A percentile compares a stretch with the other conserved stretches of the same genome.
Evolutionary conservation across 2,113 vertebrate genomes (phyloP).

Genomic region (Suricata suricatta): DNA sequence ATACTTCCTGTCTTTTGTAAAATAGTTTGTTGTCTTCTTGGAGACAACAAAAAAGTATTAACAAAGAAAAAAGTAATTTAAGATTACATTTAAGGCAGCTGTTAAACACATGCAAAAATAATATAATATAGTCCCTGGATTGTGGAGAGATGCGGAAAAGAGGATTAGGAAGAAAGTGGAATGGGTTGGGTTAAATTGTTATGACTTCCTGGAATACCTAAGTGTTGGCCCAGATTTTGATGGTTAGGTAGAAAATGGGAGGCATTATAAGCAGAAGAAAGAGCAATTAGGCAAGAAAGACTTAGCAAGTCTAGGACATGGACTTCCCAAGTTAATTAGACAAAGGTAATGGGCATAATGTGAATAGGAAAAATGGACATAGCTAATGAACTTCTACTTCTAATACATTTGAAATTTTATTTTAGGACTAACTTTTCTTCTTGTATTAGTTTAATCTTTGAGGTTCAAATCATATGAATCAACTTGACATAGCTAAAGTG

Average conservation of each 20-base stretch:
- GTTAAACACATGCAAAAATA: conserved; percentile 1
- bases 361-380: background rate
- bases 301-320: background rate
- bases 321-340: background rate
- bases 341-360: background rate
- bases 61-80: background rate
- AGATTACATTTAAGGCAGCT: background rate
- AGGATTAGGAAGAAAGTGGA: background rate
- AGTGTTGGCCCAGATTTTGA: conserved; percentile 1
- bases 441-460: background rate
- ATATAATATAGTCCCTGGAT: background rate
- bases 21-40: background rate
- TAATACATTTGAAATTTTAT: background rate
- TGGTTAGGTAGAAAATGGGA: background rate
- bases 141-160: background rate
- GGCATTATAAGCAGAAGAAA: background rate
- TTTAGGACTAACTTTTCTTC: conserved; percentile 12
- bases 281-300: background rate
- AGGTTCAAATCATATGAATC: background rate
- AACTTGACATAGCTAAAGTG: background rate
- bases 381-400: background rate
- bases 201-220: background rate
- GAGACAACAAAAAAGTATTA: background rate
- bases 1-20: background rate
- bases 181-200: background rate